Evolutionary conservation across 2,888 invertebrate species (phyloP), one percentile per base, ranked within the genome.

Genomic region (Cabera pusaria): DNA sequence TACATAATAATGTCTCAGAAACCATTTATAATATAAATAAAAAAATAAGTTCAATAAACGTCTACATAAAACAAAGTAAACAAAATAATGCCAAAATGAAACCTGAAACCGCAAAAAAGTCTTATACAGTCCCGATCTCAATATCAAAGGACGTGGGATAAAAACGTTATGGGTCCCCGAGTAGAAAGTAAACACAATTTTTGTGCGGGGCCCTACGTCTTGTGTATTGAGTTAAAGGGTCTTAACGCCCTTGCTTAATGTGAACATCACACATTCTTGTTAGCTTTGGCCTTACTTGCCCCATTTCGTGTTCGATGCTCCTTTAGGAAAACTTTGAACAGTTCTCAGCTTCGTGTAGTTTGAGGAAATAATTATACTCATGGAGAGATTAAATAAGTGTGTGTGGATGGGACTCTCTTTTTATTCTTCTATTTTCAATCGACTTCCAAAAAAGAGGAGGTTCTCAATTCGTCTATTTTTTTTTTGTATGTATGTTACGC

Each of bases 181-280:
- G 28, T 34, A 25, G 17, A 42, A 38, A 48, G 41, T 37, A 41
- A 44, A 48, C 31, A 44, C 41, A 42, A 42, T 44, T 42, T 44
- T 20, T 36, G 33, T 38, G 26, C 20, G 16, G 34, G 20, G 26
- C 36, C 46, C 34, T 35, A 42, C 24, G 18, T 20, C 28, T 22
- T 21, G 29, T 24, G 48, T 47, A 52, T 52, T 47, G 39, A 52
- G 51, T 56, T 52, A 51, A 14, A 14, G 32, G 24, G 37, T 24
- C 31, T 20, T 31, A 39, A 26, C 33, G 33, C 27, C 36, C 24
- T 36, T 32, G 28, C 27, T 40, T 44, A 52, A 50, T 37, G 36
- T 39, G 41, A 41, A 48, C 37, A 49, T 27, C 42, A 43, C 46
- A 39, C 33, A 38, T 35, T 46, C 26, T 38, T 43, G 45, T 39